A percentile compares a stretch with the other conserved stretches of the same genome.
These are phyloP conservation scores for Xylocopa sonorina DNA, from an alignment of 1,140 invertebrate genomes.

Conservation along the genomic window DNA sequence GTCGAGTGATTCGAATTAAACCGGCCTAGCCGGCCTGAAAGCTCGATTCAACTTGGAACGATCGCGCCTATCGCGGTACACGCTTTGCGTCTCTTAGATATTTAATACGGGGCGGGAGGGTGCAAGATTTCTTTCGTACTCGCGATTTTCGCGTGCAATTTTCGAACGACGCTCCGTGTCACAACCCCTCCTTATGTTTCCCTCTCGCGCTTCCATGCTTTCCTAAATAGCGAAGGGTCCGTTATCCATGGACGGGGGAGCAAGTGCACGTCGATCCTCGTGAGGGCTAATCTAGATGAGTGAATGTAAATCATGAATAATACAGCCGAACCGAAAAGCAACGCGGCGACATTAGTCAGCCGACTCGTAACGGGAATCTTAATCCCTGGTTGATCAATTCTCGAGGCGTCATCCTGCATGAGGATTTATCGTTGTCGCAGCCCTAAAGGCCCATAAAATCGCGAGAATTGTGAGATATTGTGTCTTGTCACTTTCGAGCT, in stretches of 20 bases:
- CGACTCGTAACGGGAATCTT: conserved; percentile 12
- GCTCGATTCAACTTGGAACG: conserved; percentile 5
- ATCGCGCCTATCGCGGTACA: conserved; percentile 2
- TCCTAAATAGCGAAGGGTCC: not conserved
- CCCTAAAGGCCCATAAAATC: conserved; percentile 56
- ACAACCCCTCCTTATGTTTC: too few species aligned
- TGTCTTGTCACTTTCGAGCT: conserved; percentile 58
- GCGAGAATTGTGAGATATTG: conserved; percentile 63
- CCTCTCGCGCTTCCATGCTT: too few species aligned
- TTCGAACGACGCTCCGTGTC: too few species aligned
- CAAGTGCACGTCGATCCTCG: not conserved
- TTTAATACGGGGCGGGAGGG: too few species aligned
- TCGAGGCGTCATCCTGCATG: conserved; percentile 54
- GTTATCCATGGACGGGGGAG: too few species aligned
- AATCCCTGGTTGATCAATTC: conserved; percentile 50
- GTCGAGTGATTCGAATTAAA: conserved; percentile 31
- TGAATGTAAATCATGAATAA: conserved; percentile 17
- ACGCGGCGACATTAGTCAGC: conserved; percentile 19
- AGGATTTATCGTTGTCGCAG: conserved; percentile 54
- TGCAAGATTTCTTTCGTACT: not conserved
- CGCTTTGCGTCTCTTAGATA: too few species aligned
- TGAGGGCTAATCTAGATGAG: not conserved
- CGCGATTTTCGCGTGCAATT: too few species aligned
- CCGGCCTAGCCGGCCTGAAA: not conserved
- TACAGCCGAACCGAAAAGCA: not conserved